These are phyloP conservation scores for Hyphantria cunea DNA, from an alignment of 1,140 invertebrate species.

Conservation along the genomic window DNA sequence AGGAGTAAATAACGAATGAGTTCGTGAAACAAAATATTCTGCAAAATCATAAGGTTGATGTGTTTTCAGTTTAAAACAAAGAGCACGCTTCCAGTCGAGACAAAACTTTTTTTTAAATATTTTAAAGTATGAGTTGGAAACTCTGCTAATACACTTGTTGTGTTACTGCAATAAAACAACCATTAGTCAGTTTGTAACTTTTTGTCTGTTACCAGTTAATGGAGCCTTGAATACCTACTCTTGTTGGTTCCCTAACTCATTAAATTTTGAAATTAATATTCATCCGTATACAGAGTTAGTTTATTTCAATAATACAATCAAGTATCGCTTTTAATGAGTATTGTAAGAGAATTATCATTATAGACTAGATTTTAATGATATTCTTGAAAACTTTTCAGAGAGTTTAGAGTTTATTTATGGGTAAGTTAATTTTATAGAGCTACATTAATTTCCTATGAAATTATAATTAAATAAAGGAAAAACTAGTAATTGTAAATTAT, in stretches of 20 bases:
- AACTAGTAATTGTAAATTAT: no score
- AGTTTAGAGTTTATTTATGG: no score
- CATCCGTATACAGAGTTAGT: neutral
- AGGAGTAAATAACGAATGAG: no score
- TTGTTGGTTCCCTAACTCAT: conserved; percentile 13
- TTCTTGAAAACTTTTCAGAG: no score
- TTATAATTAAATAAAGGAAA: no score
- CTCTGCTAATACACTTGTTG: conserved; percentile 27
- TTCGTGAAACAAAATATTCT: no score
- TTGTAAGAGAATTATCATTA: neutral
- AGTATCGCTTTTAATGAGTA: neutral
- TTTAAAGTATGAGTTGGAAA: neutral
- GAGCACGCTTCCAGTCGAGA: no score
- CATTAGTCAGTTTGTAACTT: conserved; percentile 27
- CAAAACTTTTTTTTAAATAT: no score
- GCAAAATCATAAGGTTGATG: no score
- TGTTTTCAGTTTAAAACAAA: no score
- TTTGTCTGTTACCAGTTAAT: conserved; percentile 21
- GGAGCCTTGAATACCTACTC: conserved; percentile 5
- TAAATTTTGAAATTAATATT: conserved; percentile 16
- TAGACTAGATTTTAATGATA: neutral
- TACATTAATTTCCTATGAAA: no score
- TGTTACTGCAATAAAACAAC: conserved; percentile 25
- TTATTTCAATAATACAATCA: neutral
- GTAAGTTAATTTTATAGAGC: no score